phyloP scores from a whole-genome alignment of 2,888 invertebrate genomes.

The Platerodrilus igneus region DNA sequence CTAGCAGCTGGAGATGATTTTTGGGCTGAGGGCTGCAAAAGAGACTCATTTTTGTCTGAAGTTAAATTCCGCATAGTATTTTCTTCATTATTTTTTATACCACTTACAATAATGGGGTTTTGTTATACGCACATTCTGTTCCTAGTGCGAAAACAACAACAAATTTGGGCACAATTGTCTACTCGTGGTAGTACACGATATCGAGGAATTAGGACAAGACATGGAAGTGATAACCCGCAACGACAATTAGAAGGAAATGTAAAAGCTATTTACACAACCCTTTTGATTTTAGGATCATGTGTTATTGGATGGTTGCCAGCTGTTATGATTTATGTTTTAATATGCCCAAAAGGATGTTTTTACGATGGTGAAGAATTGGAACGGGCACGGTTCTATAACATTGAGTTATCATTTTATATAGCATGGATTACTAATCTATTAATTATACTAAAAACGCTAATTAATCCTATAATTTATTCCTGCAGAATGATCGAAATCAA shows the following conservation, averaged over 20 bases:
- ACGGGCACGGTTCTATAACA: slow-evolving; percentile 13
- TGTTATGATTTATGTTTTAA: slow-evolving; percentile 52
- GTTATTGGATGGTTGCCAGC: slow-evolving; percentile 61
- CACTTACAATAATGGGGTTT: slow-evolving; percentile 55
- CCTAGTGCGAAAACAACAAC: slow-evolving; percentile 54
- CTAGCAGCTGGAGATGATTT: slow-evolving; percentile 50
- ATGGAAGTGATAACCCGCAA: slow-evolving; percentile 35
- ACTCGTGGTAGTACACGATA: slow-evolving; percentile 44
- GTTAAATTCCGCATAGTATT: slow-evolving; percentile 42
- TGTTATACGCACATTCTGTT: slow-evolving; percentile 59
- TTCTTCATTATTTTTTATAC: slow-evolving; percentile 54
- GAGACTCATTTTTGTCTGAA: slow-evolving; percentile 16
- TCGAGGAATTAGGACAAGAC: slow-evolving; percentile 17
- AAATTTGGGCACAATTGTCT: slow-evolving; percentile 46
- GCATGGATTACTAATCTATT: slow-evolving; percentile 48
- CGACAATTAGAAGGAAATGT: slow-evolving; percentile 48
- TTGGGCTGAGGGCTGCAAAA: slow-evolving; percentile 35
- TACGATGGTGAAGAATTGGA: slow-evolving; percentile 30
- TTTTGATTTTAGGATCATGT: slow-evolving; percentile 58
- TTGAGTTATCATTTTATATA: slow-evolving; percentile 26
- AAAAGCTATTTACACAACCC: slow-evolving; percentile 59
- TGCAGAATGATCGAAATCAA: slow-evolving; percentile 62
- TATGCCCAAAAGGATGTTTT: slow-evolving; percentile 48
- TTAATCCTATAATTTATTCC: slow-evolving; percentile 64
- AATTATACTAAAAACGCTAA: slow-evolving; percentile 58